Conservation (phyloP, 1,140 invertebrate genomes). For the Drosophila ohnishii region DNA sequence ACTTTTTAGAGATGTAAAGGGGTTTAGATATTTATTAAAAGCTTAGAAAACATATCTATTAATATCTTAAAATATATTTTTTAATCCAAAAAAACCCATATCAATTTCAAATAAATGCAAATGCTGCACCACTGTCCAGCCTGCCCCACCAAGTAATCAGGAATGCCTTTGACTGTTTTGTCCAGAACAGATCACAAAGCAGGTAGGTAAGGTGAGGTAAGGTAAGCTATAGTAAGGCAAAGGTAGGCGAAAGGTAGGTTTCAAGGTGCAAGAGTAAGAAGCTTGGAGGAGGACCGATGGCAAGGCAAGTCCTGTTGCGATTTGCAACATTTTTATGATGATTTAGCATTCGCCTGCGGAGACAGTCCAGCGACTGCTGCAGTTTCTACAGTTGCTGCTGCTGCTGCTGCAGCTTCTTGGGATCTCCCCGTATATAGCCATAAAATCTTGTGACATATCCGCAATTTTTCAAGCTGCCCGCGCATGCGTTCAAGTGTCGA, state of each 20-base stretch:
- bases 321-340: conserved; percentile 71
- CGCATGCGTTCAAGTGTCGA: conserved; percentile 72
- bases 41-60: too few relatives aligned
- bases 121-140: conserved; percentile 8
- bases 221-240: neutral
- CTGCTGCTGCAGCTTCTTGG: conserved; percentile 5
- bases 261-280: neutral
- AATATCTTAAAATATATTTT: neutral
- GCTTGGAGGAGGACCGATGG: conserved; percentile 1
- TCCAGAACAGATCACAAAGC: conserved; percentile 32
- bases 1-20: neutral
- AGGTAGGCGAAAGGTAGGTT: neutral
- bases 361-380: conserved; percentile 48
- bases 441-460: conserved; percentile 82
- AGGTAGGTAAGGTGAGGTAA: conserved; percentile 1
- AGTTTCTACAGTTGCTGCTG: conserved; percentile 12
- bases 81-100: neutral
- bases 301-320: conserved; percentile 64
- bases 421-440: conserved; percentile 62
- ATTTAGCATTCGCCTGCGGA: conserved; percentile 70
- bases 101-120: neutral
- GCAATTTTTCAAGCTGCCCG: conserved; percentile 75
- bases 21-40: too few relatives aligned
- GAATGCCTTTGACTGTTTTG: conserved; percentile 26
- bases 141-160: conserved; percentile 27